These are phyloP conservation scores for Gallinago jamesoni DNA, from an alignment of 2,113 vertebrate species.

Conservation along the genomic window DNA sequence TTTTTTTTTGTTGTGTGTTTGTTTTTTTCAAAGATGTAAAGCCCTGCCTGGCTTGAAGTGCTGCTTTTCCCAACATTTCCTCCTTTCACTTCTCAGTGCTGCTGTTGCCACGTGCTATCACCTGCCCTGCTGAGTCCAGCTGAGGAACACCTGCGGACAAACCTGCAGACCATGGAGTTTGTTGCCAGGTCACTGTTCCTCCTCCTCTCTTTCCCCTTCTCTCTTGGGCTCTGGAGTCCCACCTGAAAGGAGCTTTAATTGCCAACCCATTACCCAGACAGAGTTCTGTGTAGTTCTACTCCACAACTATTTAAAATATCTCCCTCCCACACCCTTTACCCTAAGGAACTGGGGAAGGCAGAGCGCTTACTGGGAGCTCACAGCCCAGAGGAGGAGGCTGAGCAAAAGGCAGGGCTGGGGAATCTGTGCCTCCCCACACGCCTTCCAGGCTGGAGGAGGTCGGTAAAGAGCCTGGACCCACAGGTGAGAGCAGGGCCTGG, in stretches of 20 bases:
- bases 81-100: neutral
- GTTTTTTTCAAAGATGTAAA: neutral
- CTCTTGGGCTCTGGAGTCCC: neutral
- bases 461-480: neutral
- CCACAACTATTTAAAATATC: neutral
- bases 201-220: neutral
- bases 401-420: neutral
- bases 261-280: neutral
- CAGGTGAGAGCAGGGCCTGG: neutral
- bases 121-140: neutral
- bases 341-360: neutral
- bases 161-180: neutral
- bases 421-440: neutral
- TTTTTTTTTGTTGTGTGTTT: too few species aligned
- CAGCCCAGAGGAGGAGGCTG: neutral
- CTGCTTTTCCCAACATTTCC: neutral
- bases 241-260: neutral
- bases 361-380: neutral
- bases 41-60: neutral
- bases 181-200: fast-evolving
- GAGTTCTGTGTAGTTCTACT: neutral
- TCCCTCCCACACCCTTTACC: neutral
- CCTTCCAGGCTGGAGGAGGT: fast-evolving
- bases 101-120: neutral
- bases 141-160: neutral